Percentiles rank a stretch among this genome's conserved stretches.
Conservation (phyloP, 2,888 invertebrate species). For the Xylophagus ater region DNA sequence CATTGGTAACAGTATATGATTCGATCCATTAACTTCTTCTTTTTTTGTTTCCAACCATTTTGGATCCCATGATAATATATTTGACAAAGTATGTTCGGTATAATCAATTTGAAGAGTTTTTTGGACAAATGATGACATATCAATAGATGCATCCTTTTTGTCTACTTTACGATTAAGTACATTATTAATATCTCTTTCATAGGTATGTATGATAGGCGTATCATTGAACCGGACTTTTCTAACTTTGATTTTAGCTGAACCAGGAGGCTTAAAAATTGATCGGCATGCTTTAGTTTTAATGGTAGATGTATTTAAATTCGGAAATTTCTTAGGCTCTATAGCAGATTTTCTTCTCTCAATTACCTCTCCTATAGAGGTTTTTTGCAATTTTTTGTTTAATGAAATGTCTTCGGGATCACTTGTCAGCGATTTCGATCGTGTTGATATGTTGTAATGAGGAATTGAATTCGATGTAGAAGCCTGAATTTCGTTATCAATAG, state of each 20-base stretch:
- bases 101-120: slow-evolving; percentile 18
- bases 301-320: no score
- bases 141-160: slow-evolving; percentile 19
- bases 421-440: no score
- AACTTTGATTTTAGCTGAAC: background rate
- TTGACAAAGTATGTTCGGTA: slow-evolving; percentile 42
- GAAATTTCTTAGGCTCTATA: no score
- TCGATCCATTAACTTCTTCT: slow-evolving; percentile 40
- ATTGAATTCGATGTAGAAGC: background rate
- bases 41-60: slow-evolving; percentile 52
- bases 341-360: background rate
- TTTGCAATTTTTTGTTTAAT: no score
- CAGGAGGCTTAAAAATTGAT: slow-evolving; percentile 4
- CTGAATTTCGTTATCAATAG: background rate
- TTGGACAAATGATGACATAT: background rate
- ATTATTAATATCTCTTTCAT: slow-evolving; percentile 22
- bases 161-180: slow-evolving; percentile 22
- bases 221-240: slow-evolving; percentile 29
- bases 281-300: no score
- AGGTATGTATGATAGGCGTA: slow-evolving; percentile 15
- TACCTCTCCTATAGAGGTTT: no score
- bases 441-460: background rate
- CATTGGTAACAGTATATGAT: slow-evolving; percentile 42
- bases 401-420: no score
- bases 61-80: slow-evolving; percentile 54